phyloP scores from a whole-genome alignment of 2,888 invertebrate species.

The Saturnia pavonia region DNA sequence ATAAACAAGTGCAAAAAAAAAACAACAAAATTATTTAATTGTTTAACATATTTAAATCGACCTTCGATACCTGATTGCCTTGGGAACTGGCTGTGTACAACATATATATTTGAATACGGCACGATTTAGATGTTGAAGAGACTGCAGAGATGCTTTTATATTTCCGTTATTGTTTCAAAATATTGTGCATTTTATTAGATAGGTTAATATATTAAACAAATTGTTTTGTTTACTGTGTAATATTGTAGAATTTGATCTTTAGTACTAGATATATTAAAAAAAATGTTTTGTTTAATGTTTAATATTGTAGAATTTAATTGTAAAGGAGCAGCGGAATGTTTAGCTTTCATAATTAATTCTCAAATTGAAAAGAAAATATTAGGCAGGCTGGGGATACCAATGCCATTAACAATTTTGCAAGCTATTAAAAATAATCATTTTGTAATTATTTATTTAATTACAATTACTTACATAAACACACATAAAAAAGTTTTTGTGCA shows the following conservation, averaged over 20 bases:
- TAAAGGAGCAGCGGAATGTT: too few relatives aligned
- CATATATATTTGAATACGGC: background rate
- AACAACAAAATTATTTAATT: conserved; percentile 19
- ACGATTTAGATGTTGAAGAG: conserved; percentile 2
- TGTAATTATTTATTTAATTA: background rate
- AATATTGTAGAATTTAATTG: too few relatives aligned
- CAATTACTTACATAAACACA: background rate
- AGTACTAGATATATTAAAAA: background rate
- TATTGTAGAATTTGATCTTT: too few relatives aligned
- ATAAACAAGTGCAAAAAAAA: background rate
- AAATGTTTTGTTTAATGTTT: too few relatives aligned
- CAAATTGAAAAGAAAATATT: too few relatives aligned
- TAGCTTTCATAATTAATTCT: too few relatives aligned
- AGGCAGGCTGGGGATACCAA: too few relatives aligned
- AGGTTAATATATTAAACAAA: background rate
- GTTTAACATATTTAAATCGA: conserved; percentile 11
- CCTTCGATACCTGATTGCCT: conserved; percentile 16
- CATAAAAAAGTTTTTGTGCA: background rate
- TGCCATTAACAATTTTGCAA: background rate
- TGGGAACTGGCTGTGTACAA: conserved; percentile 5
- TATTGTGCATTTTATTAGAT: background rate
- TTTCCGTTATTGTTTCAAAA: background rate
- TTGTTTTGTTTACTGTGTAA: too few relatives aligned
- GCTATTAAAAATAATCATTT: background rate
- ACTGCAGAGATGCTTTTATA: background rate